A percentile compares a stretch with the other conserved stretches of the same genome.
phyloP scores from a whole-genome alignment of 2,888 invertebrate species.

The Dendrolimus pini region DNA sequence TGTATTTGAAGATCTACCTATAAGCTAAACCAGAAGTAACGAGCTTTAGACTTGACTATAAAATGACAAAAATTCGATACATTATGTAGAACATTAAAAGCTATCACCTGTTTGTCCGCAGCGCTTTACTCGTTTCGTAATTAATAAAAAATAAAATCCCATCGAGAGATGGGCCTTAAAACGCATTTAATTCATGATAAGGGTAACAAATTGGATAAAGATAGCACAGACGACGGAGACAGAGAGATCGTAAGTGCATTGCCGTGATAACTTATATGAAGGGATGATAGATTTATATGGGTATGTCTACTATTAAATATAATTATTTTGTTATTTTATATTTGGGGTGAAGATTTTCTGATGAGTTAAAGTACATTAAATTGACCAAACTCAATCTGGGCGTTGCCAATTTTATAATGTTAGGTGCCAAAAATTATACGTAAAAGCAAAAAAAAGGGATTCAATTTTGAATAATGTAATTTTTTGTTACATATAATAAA shows the following conservation, averaged over 20 bases:
- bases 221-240: constrained; percentile 64
- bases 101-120: constrained; percentile 59
- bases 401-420: no score
- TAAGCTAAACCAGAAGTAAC: no score
- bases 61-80: no score
- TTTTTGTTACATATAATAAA: no score
- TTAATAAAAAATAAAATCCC: constrained; percentile 66
- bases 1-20: no score
- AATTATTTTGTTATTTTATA: not conserved
- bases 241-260: constrained; percentile 75
- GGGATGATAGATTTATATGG: constrained; percentile 32
- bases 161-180: constrained; percentile 57
- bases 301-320: constrained; percentile 13
- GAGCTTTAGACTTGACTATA: no score
- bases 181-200: constrained; percentile 76
- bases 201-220: constrained; percentile 76
- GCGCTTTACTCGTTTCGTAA: constrained; percentile 45
- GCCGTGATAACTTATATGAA: constrained; percentile 63
- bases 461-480: no score
- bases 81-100: constrained; percentile 20
- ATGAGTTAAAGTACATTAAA: no score
- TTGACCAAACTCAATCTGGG: no score
- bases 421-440: no score
- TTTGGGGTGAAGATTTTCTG: no score
- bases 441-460: no score